These are phyloP conservation scores for Napeogenes inachia DNA, from an alignment of 2,888 invertebrate species.

Conservation along the genomic window DNA sequence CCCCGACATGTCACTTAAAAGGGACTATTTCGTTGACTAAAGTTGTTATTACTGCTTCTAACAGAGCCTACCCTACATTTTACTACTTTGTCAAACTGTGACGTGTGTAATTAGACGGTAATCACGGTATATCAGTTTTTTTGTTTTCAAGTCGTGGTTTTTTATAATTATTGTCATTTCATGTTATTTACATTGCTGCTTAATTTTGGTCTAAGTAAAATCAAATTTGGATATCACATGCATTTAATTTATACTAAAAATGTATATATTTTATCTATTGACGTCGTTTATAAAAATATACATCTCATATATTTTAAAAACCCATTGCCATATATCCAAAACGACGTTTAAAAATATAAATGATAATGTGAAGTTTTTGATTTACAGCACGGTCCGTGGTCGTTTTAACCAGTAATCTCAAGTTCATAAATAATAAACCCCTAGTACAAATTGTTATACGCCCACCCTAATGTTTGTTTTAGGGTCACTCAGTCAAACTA, in stretches of 20 bases:
- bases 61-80: slow-evolving; percentile 25
- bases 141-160: slow-evolving; percentile 5
- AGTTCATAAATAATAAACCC: slow-evolving; percentile 2
- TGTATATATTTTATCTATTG: too few relatives aligned
- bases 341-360: too few relatives aligned
- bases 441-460: slow-evolving; percentile 3
- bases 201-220: too few relatives aligned
- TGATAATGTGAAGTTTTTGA: too few relatives aligned
- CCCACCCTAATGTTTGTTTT: slow-evolving; percentile 8
- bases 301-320: too few relatives aligned
- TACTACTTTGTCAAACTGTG: slow-evolving; percentile 26
- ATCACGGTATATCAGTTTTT: slow-evolving; percentile 11
- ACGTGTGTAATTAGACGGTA: slow-evolving; percentile 20
- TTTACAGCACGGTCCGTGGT: background rate
- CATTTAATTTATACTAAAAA: too few relatives aligned
- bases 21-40: slow-evolving; percentile 25
- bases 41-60: slow-evolving; percentile 27
- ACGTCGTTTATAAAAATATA: too few relatives aligned
- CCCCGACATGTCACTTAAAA: slow-evolving; percentile 26
- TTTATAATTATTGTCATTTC: background rate
- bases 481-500: slow-evolving; percentile 5
- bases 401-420: background rate
- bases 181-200: too few relatives aligned
- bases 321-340: too few relatives aligned
- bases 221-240: too few relatives aligned